Evolutionary conservation across 2,888 invertebrate species (phyloP).

Genomic region (Diachrysia chrysitis): DNA sequence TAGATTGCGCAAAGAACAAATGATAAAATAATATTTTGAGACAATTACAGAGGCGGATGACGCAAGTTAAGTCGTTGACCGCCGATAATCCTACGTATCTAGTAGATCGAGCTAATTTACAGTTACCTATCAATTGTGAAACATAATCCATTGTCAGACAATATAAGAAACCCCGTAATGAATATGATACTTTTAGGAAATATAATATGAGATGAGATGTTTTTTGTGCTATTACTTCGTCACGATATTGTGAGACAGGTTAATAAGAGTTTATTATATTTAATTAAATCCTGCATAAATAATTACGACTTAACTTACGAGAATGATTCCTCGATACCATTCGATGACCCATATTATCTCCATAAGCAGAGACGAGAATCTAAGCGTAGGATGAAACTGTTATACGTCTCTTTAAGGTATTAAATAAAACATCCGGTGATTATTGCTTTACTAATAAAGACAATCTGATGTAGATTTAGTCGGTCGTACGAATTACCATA

Average conservation of each 20-base stretch:
- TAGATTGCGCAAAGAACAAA: constrained; percentile 22
- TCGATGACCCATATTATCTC: constrained; percentile 50
- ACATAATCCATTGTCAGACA: background rate
- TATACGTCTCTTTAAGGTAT: constrained; percentile 58
- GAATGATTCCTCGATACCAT: constrained; percentile 24
- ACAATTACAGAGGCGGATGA: constrained; percentile 37
- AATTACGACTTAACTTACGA: constrained; percentile 12
- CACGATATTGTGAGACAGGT: background rate
- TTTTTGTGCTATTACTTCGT: background rate
- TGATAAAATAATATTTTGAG: constrained; percentile 35
- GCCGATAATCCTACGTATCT: constrained; percentile 25
- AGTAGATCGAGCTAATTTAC: background rate
- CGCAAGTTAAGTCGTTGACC: constrained; percentile 58
- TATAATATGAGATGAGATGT: background rate
- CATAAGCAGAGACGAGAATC: constrained; percentile 48
- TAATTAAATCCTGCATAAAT: background rate
- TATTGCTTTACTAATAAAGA: constrained; percentile 64
- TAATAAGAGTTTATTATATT: background rate
- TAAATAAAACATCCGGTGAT: constrained; percentile 64
- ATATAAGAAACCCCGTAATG: background rate
- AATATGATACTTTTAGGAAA: background rate
- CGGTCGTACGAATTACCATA: constrained; percentile 67
- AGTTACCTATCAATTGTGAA: background rate
- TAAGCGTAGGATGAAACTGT: constrained; percentile 52
- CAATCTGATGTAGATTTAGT: constrained; percentile 62